A percentile compares a stretch with the other conserved stretches of the same genome.
phyloP scores from a whole-genome alignment of 2,113 vertebrate genomes.

The Burhinus oedicnemus region DNA sequence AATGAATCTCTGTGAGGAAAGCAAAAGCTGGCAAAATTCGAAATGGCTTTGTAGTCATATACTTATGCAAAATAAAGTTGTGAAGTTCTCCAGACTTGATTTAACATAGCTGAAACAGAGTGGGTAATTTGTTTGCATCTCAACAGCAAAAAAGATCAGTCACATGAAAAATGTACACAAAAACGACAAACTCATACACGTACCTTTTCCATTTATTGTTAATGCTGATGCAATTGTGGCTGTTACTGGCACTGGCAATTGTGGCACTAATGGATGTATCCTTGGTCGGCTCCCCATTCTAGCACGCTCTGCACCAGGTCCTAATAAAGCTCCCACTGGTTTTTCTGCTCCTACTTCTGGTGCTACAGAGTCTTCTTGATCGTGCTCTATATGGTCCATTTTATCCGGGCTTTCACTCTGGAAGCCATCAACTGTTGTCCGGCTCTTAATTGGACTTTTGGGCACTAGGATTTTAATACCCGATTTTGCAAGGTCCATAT shows the following conservation, averaged over 20 bases:
- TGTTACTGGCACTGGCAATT: constrained; percentile 81
- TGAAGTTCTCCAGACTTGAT: neutral
- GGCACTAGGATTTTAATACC: constrained; percentile 98
- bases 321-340: constrained; percentile 82
- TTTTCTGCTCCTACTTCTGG: constrained; percentile 92
- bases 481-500: constrained; percentile 90
- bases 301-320: constrained; percentile 90
- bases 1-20: neutral
- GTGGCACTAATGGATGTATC: constrained; percentile 79
- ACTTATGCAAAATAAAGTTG: neutral
- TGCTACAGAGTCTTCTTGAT: constrained; percentile 86
- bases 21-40: neutral
- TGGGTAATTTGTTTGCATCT: neutral
- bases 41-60: neutral
- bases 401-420: constrained; percentile 88
- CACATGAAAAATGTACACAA: neutral
- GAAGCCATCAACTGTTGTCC: constrained; percentile 86
- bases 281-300: constrained; percentile 94
- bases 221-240: constrained; percentile 82
- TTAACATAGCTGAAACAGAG: neutral
- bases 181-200: neutral
- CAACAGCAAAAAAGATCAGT: neutral
- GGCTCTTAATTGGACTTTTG: constrained; percentile 92
- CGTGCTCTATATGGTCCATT: constrained; percentile 85
- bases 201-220: constrained; percentile 88